Percentiles rank a stretch among this genome's conserved stretches.
phyloP scores from a whole-genome alignment of 2,888 invertebrate genomes.

The Melanargia galathea region DNA sequence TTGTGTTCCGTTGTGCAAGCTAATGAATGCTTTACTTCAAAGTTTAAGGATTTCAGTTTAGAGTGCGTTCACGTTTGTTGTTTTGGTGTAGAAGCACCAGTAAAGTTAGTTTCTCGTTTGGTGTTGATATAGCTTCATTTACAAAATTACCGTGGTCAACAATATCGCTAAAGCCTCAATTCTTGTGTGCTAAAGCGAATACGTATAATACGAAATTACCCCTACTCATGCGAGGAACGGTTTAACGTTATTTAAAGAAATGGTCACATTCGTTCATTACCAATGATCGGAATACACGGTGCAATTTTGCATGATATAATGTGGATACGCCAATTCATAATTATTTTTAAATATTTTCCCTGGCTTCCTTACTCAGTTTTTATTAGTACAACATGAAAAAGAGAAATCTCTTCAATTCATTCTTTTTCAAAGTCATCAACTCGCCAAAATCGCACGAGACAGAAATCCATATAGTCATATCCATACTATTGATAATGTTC shows the following conservation, averaged over 20 bases:
- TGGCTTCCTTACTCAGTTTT: too few relatives aligned
- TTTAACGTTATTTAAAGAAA: not conserved
- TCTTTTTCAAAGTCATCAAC: too few relatives aligned
- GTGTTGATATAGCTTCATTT: slow-evolving; percentile 25
- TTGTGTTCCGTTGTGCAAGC: too few relatives aligned
- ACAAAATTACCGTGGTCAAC: slow-evolving; percentile 21
- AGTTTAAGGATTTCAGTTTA: not conserved
- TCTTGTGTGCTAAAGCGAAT: slow-evolving; percentile 32
- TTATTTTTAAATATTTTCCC: too few relatives aligned
- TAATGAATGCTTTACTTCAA: too few relatives aligned
- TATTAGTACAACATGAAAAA: too few relatives aligned
- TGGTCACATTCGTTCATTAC: not conserved
- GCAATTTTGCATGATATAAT: too few relatives aligned
- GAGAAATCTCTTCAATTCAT: too few relatives aligned
- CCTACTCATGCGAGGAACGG: slow-evolving; percentile 13
- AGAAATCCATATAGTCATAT: too few relatives aligned
- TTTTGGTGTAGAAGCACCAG: slow-evolving; percentile 21
- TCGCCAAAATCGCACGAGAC: too few relatives aligned
- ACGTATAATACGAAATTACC: slow-evolving; percentile 21
- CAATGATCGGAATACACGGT: not conserved
- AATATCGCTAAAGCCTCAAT: slow-evolving; percentile 32
- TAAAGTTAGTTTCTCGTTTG: slow-evolving; percentile 17
- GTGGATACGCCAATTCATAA: too few relatives aligned
- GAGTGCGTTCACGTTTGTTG: slow-evolving; percentile 22
- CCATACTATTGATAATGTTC: too few relatives aligned